Evolutionary conservation across 2,113 vertebrate species (phyloP).

Genomic region (Paramisgurnus dabryanus): DNA sequence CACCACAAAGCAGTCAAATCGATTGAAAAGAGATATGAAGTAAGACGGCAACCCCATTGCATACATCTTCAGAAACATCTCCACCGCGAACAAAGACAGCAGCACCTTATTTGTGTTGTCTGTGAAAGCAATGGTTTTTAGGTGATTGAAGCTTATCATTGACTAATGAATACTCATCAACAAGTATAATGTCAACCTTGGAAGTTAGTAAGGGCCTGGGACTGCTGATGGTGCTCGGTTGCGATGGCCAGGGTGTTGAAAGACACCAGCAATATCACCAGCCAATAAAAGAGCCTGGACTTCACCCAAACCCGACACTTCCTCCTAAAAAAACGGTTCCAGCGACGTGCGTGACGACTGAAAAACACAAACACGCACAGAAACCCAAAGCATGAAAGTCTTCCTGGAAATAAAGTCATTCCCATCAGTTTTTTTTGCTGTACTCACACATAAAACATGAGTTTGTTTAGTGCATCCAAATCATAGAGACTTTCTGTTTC

Average conservation of each 20-base stretch:
- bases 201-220: constrained; percentile 78
- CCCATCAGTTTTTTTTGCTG: neutral
- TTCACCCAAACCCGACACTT: constrained; percentile 86
- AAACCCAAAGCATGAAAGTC: neutral
- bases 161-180: neutral
- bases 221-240: constrained; percentile 86
- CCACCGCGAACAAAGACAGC: constrained; percentile 82
- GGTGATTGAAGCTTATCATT: neutral
- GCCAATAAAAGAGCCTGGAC: constrained; percentile 88
- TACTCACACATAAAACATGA: constrained; percentile 87
- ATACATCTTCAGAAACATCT: constrained; percentile 95
- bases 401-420: neutral
- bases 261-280: constrained; percentile 87
- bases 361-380: neutral
- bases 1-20: constrained; percentile 95
- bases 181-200: constrained; percentile 77
- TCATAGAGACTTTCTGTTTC: constrained; percentile 84
- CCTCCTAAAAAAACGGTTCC: constrained; percentile 85
- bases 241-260: constrained; percentile 89
- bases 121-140: constrained; percentile 52
- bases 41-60: constrained; percentile 86
- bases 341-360: constrained; percentile 83
- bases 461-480: constrained; percentile 84
- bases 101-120: constrained; percentile 84
- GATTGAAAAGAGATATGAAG: constrained; percentile 94